phyloP scores from a whole-genome alignment of 1,140 invertebrate genomes.

The Tenebrio molitor region DNA sequence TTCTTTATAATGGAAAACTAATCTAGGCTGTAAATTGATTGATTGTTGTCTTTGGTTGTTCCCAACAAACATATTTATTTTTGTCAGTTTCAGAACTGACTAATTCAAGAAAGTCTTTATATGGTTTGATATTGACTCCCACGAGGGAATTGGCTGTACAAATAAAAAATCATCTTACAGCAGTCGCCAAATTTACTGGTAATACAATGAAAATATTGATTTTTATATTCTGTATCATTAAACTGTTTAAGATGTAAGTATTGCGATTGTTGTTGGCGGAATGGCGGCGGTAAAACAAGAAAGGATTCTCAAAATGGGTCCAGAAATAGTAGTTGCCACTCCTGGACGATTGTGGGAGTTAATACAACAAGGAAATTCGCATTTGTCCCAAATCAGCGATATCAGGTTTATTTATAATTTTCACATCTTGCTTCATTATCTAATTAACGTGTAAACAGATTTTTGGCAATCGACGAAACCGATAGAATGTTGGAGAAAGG shows the following conservation, averaged over 20 bases:
- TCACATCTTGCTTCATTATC: conserved; percentile 51
- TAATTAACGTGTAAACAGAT: conserved; percentile 67
- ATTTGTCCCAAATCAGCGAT: conserved; percentile 78
- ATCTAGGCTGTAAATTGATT: too few relatives aligned
- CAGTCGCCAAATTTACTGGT: conserved; percentile 86
- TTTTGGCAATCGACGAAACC: conserved; percentile 97
- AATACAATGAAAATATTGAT: conserved; percentile 40
- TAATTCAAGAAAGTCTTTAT: conserved; percentile 70
- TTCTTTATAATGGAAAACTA: too few relatives aligned
- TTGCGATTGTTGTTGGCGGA: conserved; percentile 90
- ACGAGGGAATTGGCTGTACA: conserved; percentile 97
- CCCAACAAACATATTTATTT: neutral
- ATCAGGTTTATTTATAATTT: conserved; percentile 69
- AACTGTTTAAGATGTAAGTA: conserved; percentile 67
- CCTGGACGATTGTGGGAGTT: conserved; percentile 97
- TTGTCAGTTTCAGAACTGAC: neutral
- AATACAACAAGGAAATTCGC: conserved; percentile 81
- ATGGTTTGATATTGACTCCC: conserved; percentile 91
- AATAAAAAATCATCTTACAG: conserved; percentile 87
- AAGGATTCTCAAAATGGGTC: conserved; percentile 83
- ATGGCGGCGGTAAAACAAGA: conserved; percentile 93
- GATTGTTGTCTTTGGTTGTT: too few relatives aligned
- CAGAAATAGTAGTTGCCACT: conserved; percentile 96
- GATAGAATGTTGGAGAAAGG: conserved; percentile 98
- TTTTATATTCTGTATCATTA: too few relatives aligned